These are phyloP conservation scores for Synodontis membranacea DNA, from an alignment of 2,113 vertebrate genomes.

Conservation along the genomic window DNA sequence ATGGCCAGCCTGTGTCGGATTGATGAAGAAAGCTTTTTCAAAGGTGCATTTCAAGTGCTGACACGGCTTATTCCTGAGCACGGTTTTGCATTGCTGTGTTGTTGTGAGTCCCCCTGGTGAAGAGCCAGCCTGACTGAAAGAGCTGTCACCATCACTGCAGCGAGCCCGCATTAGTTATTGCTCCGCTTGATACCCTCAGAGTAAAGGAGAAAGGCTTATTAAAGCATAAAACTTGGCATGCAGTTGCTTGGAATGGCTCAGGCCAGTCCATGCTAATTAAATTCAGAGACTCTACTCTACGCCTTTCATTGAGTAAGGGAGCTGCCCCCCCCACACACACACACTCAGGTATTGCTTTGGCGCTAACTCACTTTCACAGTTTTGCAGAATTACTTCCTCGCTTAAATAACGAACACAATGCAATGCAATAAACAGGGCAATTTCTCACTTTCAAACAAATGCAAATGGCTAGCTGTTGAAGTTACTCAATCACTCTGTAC, in stretches of 20 bases:
- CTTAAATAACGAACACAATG: conserved; percentile 6
- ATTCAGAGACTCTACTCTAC: conserved; percentile 41
- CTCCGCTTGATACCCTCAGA: conserved; percentile 26
- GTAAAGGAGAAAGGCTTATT: conserved; percentile 23
- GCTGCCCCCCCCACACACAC: too few species aligned
- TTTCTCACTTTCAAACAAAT: conserved; percentile 8
- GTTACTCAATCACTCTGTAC: background rate
- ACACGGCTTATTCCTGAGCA: background rate
- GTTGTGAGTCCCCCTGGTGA: conserved; percentile 1
- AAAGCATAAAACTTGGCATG: conserved; percentile 18
- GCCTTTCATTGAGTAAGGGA: conserved; percentile 22
- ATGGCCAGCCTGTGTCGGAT: conserved; percentile 42
- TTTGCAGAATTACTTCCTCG: conserved; percentile 17
- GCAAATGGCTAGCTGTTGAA: background rate
- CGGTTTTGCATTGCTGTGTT: conserved; percentile 4
- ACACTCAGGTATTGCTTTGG: conserved; percentile 38
- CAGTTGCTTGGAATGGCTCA: conserved; percentile 15
- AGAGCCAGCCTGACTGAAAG: conserved; percentile 36
- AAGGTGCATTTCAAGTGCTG: conserved; percentile 23
- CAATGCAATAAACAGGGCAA: background rate
- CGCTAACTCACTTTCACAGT: conserved; percentile 18
- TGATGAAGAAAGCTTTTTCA: background rate
- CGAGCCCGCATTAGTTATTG: conserved; percentile 38
- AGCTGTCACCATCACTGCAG: conserved; percentile 38
- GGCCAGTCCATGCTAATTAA: conserved; percentile 38